These are phyloP conservation scores for Anolis sagrei DNA, from an alignment of 2,113 vertebrate genomes.

Conservation along the genomic window DNA sequence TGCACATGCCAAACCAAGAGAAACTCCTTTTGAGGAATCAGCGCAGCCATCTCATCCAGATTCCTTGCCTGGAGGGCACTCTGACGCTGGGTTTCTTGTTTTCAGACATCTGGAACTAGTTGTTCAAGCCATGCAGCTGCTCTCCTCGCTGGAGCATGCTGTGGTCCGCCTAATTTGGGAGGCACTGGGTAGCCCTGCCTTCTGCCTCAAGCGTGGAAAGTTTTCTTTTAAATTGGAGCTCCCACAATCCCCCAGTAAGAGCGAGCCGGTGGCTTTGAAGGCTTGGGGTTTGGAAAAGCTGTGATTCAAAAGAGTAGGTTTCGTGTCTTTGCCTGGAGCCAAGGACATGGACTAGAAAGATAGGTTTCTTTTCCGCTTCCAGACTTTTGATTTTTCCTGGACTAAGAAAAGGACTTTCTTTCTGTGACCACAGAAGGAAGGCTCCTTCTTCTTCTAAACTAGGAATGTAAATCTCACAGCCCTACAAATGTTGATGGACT, in stretches of 20 bases:
- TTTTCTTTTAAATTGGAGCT: too few species aligned
- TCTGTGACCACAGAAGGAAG: background rate
- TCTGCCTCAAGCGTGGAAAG: background rate
- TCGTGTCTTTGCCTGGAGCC: too few species aligned
- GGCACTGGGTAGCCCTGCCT: background rate
- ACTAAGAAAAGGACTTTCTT: background rate
- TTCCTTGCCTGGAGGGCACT: constrained; percentile 3
- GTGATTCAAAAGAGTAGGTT: too few species aligned
- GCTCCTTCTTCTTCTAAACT: background rate
- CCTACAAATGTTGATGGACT: too few species aligned
- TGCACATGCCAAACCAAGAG: background rate
- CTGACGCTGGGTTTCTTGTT: background rate
- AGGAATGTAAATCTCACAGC: too few species aligned
- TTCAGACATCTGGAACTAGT: background rate
- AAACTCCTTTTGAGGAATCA: background rate
- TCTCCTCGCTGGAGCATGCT: background rate
- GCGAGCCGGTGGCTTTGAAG: too few species aligned
- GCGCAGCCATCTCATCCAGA: background rate
- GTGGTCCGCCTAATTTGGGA: background rate
- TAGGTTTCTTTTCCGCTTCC: too few species aligned
- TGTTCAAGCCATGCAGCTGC: background rate
- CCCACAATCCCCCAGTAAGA: too few species aligned
- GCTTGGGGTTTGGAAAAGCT: too few species aligned
- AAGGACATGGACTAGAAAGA: too few species aligned
- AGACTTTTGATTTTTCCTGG: background rate